A percentile compares a stretch with the other conserved stretches of the same genome.
These are phyloP conservation scores for Propithecus perrieri DNA, from an alignment of 2,797 vertebrate genomes.

Conservation along the genomic window DNA sequence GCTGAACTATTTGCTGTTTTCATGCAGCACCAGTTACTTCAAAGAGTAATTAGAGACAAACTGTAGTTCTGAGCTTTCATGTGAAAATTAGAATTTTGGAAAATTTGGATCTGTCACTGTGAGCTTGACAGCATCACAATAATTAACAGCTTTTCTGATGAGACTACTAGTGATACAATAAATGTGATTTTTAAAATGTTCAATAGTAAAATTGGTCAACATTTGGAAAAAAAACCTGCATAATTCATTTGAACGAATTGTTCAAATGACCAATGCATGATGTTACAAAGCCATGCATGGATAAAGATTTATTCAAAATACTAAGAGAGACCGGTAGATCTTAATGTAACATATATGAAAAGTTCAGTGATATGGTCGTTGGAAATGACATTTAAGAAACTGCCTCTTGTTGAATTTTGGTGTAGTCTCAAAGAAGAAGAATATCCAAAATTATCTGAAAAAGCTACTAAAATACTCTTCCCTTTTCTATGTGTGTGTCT, in stretches of 20 bases:
- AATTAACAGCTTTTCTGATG: slow-evolving; percentile 41
- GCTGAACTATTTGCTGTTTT: neutral
- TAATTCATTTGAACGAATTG: neutral
- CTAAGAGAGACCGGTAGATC: neutral
- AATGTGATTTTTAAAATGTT: slow-evolving; percentile 1
- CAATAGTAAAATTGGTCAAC: neutral
- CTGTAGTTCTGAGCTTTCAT: neutral
- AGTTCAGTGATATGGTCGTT: neutral
- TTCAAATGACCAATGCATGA: neutral
- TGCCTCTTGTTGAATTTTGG: neutral
- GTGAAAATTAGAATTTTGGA: slow-evolving; percentile 36
- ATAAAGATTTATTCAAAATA: neutral
- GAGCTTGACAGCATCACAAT: neutral
- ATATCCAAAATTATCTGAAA: neutral
- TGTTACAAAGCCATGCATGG: neutral
- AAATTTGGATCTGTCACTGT: neutral
- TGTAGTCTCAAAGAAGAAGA: neutral
- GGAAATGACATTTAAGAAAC: neutral
- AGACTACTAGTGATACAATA: neutral
- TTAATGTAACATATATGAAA: neutral
- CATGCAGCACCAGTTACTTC: neutral
- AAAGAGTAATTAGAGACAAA: neutral
- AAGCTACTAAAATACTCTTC: neutral
- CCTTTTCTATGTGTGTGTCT: neutral
- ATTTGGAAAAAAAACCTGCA: neutral